Base-by-base conservation (phyloP, 2,888 invertebrate genomes). In the Euplexia lucipara region DNA sequence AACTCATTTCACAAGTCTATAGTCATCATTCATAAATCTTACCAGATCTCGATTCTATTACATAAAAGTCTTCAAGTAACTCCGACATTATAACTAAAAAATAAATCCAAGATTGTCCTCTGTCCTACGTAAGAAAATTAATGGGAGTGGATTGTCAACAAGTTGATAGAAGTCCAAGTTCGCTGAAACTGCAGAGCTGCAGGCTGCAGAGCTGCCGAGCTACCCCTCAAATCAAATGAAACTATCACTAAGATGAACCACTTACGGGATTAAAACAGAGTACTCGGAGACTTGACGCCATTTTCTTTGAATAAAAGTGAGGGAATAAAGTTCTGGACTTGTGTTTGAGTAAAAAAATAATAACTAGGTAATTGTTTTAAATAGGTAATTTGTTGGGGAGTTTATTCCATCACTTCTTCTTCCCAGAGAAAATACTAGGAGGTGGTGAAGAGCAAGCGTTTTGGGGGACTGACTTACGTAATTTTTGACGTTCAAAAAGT, bases 211-310 rank as follows among this genome's bases (percentile, higher is more conserved):
- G 35, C 56, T 56, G 66, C 37, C 6, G 16, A 47, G 61, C 42
- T 78, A 45, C 47, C 61, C 18, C 73, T 76, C 65, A 59, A 81
- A 73, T 70, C 74, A 81, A 81, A 81, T 79, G 71, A 76, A 83
- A 83, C 75, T 81, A 74, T 76, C 71, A 76, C 76, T 65, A 74
- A 75, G 79, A 83, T 75, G 75, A 73, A 83, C 75, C 81, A 87
- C 85, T 87, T 75, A 75, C 71, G 63, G 70, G 78, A 87, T 86
- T 87, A 86, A 87, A 87, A 81, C 75, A 73, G 79, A 73, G 48
- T 42, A 64, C 68, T 62, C 30, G 18, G 32, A 37, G 52, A 65
- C 44, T 44, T 45, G 52, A 26, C 47, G 42, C 39, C 18, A 30
- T 39, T 45, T 59, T 32, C 8, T 61, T 64, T 45, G 49, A 41